Evolutionary conservation across 2,113 vertebrate species (phyloP).

Genomic region (Sinocyclocheilus grahami): DNA sequence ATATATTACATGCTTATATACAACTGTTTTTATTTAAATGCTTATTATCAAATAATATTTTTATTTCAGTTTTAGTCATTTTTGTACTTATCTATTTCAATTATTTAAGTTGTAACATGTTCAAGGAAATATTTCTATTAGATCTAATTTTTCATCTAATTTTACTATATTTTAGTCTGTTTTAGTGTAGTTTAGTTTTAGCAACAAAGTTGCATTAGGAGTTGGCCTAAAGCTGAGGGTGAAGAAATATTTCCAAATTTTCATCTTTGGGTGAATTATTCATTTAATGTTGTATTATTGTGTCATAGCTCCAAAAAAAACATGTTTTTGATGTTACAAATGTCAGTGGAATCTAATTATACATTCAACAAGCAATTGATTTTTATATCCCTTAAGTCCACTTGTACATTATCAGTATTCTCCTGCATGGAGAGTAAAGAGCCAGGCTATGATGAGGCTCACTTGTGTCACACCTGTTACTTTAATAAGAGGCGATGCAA

Average conservation of each 20-base stretch:
- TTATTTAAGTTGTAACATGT: too few relatives aligned
- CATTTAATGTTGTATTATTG: background rate
- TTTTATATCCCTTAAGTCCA: background rate
- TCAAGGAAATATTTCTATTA: background rate
- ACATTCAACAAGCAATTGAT: background rate
- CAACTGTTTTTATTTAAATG: too few relatives aligned
- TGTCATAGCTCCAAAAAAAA: background rate
- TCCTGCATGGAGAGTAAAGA: background rate
- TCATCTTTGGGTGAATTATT: background rate
- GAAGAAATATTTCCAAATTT: background rate
- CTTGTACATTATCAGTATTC: background rate
- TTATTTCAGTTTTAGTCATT: background rate
- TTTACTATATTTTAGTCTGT: background rate
- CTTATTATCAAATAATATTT: background rate
- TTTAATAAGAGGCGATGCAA: background rate
- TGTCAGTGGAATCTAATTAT: background rate
- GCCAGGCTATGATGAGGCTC: background rate
- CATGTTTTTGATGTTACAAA: background rate
- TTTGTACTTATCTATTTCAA: background rate
- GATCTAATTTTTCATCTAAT: background rate
- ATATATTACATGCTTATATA: too few relatives aligned
- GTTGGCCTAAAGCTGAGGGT: background rate
- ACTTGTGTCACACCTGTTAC: constrained; percentile 22
- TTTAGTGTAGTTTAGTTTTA: background rate
- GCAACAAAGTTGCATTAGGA: background rate